phyloP scores from a whole-genome alignment of 2,888 invertebrate genomes.

The Tetrapedia diversipes region DNA sequence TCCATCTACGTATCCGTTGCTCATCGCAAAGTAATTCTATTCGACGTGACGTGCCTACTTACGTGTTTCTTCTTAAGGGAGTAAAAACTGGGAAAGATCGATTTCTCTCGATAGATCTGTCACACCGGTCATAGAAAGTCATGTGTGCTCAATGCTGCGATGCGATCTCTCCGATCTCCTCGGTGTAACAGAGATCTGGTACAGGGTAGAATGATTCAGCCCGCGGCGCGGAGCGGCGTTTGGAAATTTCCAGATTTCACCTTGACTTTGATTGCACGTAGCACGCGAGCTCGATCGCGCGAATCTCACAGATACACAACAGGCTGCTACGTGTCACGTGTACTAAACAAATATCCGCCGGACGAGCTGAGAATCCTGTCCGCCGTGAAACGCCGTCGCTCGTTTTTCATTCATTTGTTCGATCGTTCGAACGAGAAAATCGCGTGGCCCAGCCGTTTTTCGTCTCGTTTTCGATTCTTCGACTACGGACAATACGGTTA shows the following conservation, averaged over 20 bases:
- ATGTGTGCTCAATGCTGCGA: slow-evolving; percentile 6
- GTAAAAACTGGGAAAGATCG: neutral
- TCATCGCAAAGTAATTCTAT: neutral
- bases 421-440: slow-evolving; percentile 11
- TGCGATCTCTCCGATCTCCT: slow-evolving; percentile 30
- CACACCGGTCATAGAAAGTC: slow-evolving; percentile 24
- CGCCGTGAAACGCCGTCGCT: slow-evolving; percentile 12
- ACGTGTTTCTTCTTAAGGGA: too few relatives aligned
- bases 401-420: slow-evolving; percentile 30
- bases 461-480: neutral
- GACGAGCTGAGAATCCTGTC: slow-evolving; percentile 33
- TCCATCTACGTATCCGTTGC: neutral
- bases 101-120: slow-evolving; percentile 19
- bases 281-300: slow-evolving; percentile 60
- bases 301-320: slow-evolving; percentile 45
- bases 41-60: too few relatives aligned
- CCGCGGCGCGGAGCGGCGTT: too few relatives aligned
- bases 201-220: slow-evolving; percentile 52
- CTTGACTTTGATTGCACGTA: slow-evolving; percentile 70
- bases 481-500: too few relatives aligned
- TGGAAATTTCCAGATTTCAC: slow-evolving; percentile 64
- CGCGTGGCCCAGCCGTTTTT: slow-evolving; percentile 6
- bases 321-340: slow-evolving; percentile 31
- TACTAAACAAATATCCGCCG: slow-evolving; percentile 29
- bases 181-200: slow-evolving; percentile 43